Base-by-base conservation (phyloP, 2,113 vertebrate species). In the Bothrops jararaca region DNA sequence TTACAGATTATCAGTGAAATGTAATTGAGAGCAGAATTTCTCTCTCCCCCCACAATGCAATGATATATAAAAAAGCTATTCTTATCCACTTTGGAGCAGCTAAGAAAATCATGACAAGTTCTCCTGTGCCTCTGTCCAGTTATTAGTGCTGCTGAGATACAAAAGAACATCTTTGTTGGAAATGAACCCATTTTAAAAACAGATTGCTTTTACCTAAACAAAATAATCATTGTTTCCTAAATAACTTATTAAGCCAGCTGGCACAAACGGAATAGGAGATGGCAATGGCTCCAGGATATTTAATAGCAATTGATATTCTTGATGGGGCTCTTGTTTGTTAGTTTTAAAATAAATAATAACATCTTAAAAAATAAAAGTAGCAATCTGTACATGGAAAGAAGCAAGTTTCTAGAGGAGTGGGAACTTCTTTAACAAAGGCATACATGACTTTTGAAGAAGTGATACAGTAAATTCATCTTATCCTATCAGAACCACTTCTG, bases 231-330 rank as follows among this genome's bases (percentile, higher is more conserved):
- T 86, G 74, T 86, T 92, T 39, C n/a, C 45, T 90, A 92, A 90
- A 86, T 92, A 92, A 92, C 92, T 90, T 86, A 86, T 90, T 92
- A 90, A 90, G 74, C 5, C 74, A 86, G 45, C 54, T 5, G 39
- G 56, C 92, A 86, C 39, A 53, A 92, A 48, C n/a, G 88, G 29
- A 92, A 60, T 74, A 34, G 52, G 39, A 64, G 54, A 23, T 90
- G 92, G 90, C 90, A 88, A 58, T 50, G 39, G 80, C 29, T 85
- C 88, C 29, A 10, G 74, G 39, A n/a, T 89, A 45, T 50, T 92
- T 56, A 89, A 48, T 34, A 80, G 10, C 89, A 48, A 86, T 53
- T 92, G 88, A 3, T 42, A 11, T 64, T 29, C 88, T 45, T 23
- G 85, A 89, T 64, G 26, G 54, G 87, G 56, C 2, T 39, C 23